These are phyloP conservation scores for Parapristionchus giblindavisi DNA, from an alignment of 2,888 invertebrate species.

Conservation along the genomic window DNA sequence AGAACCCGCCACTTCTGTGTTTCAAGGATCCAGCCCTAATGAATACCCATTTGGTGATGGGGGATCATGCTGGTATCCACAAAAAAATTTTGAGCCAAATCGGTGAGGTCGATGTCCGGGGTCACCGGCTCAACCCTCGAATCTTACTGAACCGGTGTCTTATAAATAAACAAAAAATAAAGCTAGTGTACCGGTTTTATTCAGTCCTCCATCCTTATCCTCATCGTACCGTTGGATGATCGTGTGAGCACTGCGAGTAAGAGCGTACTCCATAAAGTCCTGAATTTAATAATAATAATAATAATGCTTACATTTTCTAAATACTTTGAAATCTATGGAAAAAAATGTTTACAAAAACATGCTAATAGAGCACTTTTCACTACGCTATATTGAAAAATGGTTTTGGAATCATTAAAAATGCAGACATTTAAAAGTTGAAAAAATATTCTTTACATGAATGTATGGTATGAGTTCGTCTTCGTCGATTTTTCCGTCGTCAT, in stretches of 20 bases:
- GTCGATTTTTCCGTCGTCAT: conserved; percentile 6
- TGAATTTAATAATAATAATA: background rate
- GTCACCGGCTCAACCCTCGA: no score
- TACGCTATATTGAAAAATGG: no score
- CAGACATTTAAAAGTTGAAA: no score
- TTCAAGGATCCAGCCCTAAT: no score
- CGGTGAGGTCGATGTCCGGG: no score
- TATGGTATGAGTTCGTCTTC: conserved; percentile 12
- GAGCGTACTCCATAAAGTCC: conserved; percentile 19
- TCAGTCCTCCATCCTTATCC: conserved; percentile 19
- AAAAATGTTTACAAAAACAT: background rate
- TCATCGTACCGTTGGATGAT: conserved; percentile 25
- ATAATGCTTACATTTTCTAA: background rate
- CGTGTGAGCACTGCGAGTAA: background rate
- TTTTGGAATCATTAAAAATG: no score
- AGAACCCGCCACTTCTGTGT: no score
- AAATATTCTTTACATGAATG: conserved; percentile 15
- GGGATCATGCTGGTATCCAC: no score
- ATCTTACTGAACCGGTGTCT: background rate
- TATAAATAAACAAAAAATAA: background rate
- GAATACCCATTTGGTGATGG: no score
- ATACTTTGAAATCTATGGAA: background rate
- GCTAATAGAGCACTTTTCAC: background rate
- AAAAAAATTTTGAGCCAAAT: no score
- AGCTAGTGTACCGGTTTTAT: background rate